Percentiles rank a stretch among this genome's conserved stretches.
These are phyloP conservation scores for Clarias batrachus DNA, from an alignment of 2,113 vertebrate species.

Conservation along the genomic window DNA sequence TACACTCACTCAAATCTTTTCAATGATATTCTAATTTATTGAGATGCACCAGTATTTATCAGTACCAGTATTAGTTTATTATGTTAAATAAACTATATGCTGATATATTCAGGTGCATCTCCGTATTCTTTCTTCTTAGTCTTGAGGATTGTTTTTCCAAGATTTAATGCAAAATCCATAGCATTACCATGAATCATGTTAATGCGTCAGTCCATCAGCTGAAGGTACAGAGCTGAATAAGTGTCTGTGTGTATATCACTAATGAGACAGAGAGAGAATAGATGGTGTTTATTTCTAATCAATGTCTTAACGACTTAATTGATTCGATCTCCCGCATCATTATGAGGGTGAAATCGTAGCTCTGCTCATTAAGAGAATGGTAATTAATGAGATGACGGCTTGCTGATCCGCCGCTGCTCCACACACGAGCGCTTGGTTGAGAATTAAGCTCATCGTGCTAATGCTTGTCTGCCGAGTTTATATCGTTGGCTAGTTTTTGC, in stretches of 20 bases:
- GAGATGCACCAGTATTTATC: no score
- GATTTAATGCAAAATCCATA: not conserved
- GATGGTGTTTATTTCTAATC: constrained; percentile 60
- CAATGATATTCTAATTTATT: no score
- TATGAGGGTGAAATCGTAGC: constrained; percentile 61
- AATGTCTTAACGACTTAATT: constrained; percentile 63
- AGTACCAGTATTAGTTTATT: no score
- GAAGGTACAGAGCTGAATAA: not conserved
- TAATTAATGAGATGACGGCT: constrained; percentile 55
- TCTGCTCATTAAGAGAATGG: constrained; percentile 55
- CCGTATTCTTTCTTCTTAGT: not conserved
- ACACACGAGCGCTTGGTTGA: not conserved
- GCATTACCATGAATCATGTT: not conserved
- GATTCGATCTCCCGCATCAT: constrained; percentile 67
- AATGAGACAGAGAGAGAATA: constrained; percentile 56
- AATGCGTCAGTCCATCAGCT: not conserved
- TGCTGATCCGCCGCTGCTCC: not conserved
- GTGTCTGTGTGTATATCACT: constrained; percentile 44
- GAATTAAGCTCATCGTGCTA: not conserved
- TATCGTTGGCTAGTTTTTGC: not conserved
- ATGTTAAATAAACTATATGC: no score
- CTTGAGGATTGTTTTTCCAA: not conserved
- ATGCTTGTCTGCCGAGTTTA: not conserved
- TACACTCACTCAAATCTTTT: no score
- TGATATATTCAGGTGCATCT: no score